Conservation (phyloP, 1,140 invertebrate species). For the Chelonus insularis region DNA sequence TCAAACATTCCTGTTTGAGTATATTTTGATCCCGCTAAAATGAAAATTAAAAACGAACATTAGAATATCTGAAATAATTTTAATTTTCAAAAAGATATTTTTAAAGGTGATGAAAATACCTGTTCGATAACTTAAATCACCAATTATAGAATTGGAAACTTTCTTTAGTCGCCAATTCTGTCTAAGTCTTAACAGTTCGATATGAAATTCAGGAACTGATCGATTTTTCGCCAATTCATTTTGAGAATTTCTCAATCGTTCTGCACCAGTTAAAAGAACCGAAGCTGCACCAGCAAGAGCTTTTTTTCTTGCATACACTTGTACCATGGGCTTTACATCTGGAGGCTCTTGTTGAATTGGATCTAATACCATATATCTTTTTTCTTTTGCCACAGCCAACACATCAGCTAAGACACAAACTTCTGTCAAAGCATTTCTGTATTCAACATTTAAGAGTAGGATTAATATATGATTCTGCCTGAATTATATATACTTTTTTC, state of each 20-base stretch:
- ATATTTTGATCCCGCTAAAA: conserved; percentile 83
- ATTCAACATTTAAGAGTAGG: neutral
- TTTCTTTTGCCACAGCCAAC: conserved; percentile 88
- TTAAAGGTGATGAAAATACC: conserved; percentile 55
- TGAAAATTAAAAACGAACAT: conserved; percentile 6
- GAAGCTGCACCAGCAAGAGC: conserved; percentile 80
- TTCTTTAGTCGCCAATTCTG: conserved; percentile 96
- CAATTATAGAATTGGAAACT: conserved; percentile 92
- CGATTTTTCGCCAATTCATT: conserved; percentile 76
- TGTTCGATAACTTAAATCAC: conserved; percentile 93
- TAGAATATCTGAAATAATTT: neutral
- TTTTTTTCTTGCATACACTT: conserved; percentile 91
- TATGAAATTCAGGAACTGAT: conserved; percentile 86
- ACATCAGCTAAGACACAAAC: conserved; percentile 92
- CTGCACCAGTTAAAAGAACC: conserved; percentile 82
- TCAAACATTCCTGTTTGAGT: conserved; percentile 94
- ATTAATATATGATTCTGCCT: neutral
- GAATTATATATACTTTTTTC: neutral
- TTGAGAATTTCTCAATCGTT: conserved; percentile 79
- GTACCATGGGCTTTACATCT: conserved; percentile 83
- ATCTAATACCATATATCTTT: conserved; percentile 92
- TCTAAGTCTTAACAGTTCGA: conserved; percentile 84
- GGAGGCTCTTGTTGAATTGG: conserved; percentile 83
- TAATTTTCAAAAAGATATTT: too few relatives aligned
- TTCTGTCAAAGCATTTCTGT: conserved; percentile 82